Evolutionary conservation across 2,888 invertebrate genomes (phyloP).

Genomic region (Gymnosoma rotundatum): DNA sequence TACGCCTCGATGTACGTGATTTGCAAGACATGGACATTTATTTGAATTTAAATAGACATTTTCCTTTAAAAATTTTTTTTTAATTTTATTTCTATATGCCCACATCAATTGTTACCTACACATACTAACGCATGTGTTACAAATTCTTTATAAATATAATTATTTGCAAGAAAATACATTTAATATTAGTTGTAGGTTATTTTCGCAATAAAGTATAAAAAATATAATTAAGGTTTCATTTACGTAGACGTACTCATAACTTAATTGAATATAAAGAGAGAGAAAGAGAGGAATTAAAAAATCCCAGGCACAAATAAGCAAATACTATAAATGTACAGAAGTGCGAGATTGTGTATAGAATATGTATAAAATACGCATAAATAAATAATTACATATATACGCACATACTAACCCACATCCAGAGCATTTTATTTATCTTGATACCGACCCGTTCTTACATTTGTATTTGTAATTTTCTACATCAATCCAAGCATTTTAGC

Average conservation of each 20-base stretch:
- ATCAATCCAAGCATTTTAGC: constrained; percentile 1
- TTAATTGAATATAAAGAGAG: constrained; percentile 33
- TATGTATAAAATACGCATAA: neutral
- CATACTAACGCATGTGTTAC: neutral
- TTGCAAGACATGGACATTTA: constrained; percentile 32
- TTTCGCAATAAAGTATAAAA: constrained; percentile 34
- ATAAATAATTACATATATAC: constrained; percentile 4
- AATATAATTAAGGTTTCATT: constrained; percentile 61
- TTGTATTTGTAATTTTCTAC: neutral
- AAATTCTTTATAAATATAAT: neutral
- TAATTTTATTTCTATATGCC: constrained; percentile 7
- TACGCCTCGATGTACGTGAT: constrained; percentile 7
- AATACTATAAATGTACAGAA: neutral
- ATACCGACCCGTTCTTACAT: neutral
- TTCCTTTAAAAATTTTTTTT: constrained; percentile 37
- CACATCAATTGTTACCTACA: neutral
- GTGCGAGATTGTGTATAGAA: neutral
- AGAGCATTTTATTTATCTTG: too few species aligned
- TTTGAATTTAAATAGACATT: constrained; percentile 44
- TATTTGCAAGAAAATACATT: neutral
- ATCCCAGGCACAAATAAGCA: neutral
- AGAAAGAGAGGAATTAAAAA: neutral
- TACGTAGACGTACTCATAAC: constrained; percentile 32
- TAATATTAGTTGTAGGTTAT: constrained; percentile 22
- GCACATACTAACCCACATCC: neutral